Evolutionary conservation across 2,113 vertebrate species (phyloP).

Genomic region (Scomber scombrus): DNA sequence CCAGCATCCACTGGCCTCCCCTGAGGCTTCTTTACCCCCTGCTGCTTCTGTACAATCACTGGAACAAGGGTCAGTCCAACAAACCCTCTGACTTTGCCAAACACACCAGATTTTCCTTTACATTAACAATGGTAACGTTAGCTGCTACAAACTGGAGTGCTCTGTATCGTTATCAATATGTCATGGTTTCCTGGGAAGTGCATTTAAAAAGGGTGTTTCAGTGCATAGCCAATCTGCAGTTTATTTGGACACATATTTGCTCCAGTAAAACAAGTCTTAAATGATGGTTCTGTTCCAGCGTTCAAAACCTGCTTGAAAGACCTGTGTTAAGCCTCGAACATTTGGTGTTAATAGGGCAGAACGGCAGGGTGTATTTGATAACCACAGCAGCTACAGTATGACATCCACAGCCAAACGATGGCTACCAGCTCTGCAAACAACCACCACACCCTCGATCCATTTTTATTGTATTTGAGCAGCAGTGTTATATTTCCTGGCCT

Average conservation of each 20-base stretch:
- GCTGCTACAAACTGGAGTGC: neutral
- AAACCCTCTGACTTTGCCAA: neutral
- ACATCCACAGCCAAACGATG: slow-evolving; percentile 91
- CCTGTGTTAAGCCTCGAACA: slow-evolving; percentile 65
- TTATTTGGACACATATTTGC: slow-evolving; percentile 46
- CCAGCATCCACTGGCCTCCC: slow-evolving; percentile 27
- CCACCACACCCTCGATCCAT: slow-evolving; percentile 96
- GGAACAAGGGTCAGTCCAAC: slow-evolving; percentile 25
- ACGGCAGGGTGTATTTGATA: slow-evolving; percentile 81
- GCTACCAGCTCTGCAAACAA: slow-evolving; percentile 93
- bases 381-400: slow-evolving; percentile 88
- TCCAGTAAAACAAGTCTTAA: slow-evolving; percentile 58
- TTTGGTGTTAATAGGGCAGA: slow-evolving; percentile 82
- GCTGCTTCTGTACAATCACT: slow-evolving; percentile 43
- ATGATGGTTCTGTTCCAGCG: slow-evolving; percentile 62
- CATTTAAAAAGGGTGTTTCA: slow-evolving; percentile 22
- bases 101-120: slow-evolving; percentile 11
- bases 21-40: slow-evolving; percentile 30
- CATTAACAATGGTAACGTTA: neutral
- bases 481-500: slow-evolving; percentile 97
- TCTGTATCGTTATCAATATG: neutral
- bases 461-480: slow-evolving; percentile 99
- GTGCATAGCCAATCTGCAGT: slow-evolving; percentile 3
- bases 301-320: slow-evolving; percentile 68
- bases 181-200: slow-evolving; percentile 5